phyloP scores from a whole-genome alignment of 2,797 vertebrate genomes.

The Epinephelus coioides region DNA sequence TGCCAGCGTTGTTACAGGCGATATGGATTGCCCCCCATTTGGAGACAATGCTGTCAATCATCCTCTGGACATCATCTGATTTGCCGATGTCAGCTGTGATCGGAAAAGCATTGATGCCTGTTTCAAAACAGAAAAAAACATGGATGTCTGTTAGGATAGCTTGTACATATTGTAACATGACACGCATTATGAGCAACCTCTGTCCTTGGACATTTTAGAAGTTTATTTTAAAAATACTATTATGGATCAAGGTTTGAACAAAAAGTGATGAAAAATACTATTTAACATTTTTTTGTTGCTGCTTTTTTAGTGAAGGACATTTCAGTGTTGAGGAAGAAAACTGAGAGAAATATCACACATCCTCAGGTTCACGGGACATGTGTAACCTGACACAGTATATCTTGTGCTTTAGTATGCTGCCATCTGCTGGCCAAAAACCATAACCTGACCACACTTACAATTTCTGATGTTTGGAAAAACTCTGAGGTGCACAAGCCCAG shows the following conservation, averaged over 20 bases:
- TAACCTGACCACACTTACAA: not conserved
- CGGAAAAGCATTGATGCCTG: slow-evolving; percentile 78
- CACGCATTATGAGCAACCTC: not conserved
- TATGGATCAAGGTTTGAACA: not conserved
- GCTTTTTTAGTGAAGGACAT: not conserved
- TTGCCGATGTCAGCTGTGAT: slow-evolving; percentile 88
- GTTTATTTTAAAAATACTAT: not conserved
- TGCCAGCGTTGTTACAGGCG: slow-evolving; percentile 87
- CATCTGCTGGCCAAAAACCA: slow-evolving; percentile 79
- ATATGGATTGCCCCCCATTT: slow-evolving; percentile 87
- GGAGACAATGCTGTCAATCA: slow-evolving; percentile 81
- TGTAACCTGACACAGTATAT: not conserved
- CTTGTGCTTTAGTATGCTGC: slow-evolving; percentile 71
- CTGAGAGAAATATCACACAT: not conserved
- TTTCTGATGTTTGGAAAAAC: not conserved
- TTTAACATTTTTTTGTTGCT: not conserved
- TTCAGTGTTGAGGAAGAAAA: not conserved
- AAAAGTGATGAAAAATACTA: not conserved
- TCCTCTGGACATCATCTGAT: slow-evolving; percentile 83
- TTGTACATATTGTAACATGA: not conserved
- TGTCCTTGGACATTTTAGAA: not conserved
- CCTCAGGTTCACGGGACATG: not conserved
- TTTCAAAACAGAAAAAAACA: not conserved
- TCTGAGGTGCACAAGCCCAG: not conserved
- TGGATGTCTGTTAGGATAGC: not conserved